Base-by-base conservation (phyloP, 2,888 invertebrate species). In the Drosophila bunnanda region DNA sequence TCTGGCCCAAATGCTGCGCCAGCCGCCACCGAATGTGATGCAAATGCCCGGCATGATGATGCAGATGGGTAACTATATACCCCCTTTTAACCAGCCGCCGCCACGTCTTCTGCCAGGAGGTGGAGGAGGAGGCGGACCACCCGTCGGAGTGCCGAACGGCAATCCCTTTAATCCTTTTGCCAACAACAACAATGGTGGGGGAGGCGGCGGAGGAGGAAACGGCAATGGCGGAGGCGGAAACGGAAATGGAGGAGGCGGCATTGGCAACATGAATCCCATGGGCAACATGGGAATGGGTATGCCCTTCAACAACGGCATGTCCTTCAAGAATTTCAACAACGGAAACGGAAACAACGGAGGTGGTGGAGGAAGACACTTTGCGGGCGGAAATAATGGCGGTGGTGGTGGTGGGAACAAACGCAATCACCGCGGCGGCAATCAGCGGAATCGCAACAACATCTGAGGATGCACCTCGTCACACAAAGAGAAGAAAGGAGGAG, bases 1-100 rank as follows among this genome's bases (percentile, higher is more conserved):
- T 66, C 4, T 88, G 30, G 67, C 73, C 2, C 86, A 82, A 53
- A 46, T 91, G 71, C 39, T 91, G 52, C 85, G 89, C 2, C 84
- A 89, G 28, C 92, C 91, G 15, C 91, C 91, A 2, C 92, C 92
- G 2, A 88, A 82, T 53, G 53, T 72, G 5, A 79, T 89, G n/a
- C 59, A 44, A n/a, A 46, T 62, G 36, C 28, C 66, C 4, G 73
- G 76, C 2, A 73, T 82, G 70, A 79, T 92, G 92, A 66, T 86
- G 93, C 90, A 71, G 12, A 88, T 90, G 75, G 78, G 72, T 10
- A 75, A 62, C 28, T 44, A 82, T 44, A 65, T 75, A 1, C 57
- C 77, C 1, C 59, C 76, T 2, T 85, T 87, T 6, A 87, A 78
- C 50, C 94, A 56, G 92, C 93, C 68, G 82, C 93, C 83, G 7